phyloP scores from a whole-genome alignment of 2,797 vertebrate genomes.

The Typhlichthys subterraneus region DNA sequence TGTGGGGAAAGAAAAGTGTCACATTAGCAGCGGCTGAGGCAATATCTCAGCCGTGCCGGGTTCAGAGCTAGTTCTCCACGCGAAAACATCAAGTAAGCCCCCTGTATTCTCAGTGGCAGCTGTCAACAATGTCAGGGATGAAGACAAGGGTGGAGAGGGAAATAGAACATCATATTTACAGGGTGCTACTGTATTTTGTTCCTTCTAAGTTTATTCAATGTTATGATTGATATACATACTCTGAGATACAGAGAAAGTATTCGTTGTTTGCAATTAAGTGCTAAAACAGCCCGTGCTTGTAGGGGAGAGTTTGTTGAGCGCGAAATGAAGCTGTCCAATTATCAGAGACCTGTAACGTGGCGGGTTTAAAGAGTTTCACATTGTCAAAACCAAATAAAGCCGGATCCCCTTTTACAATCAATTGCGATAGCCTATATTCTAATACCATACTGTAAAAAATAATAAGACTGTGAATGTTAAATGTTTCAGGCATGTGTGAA shows the following conservation, averaged over 20 bases:
- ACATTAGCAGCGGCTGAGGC: conserved; percentile 66
- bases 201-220: conserved; percentile 46
- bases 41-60: conserved; percentile 52
- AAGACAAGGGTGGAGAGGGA: conserved; percentile 39
- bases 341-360: conserved; percentile 57
- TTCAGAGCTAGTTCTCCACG: conserved; percentile 45
- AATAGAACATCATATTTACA: conserved; percentile 61
- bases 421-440: conserved; percentile 57
- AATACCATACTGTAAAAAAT: conserved; percentile 41
- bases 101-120: conserved; percentile 53
- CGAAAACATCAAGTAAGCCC: conserved; percentile 52
- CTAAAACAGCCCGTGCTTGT: conserved; percentile 55
- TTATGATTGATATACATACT: conserved; percentile 35
- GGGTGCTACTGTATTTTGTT: conserved; percentile 8
- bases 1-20: conserved; percentile 56
- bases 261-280: conserved; percentile 73
- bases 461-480: conserved; percentile 56
- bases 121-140: conserved; percentile 62
- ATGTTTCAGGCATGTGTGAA: conserved; percentile 41
- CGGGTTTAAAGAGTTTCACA: conserved; percentile 59
- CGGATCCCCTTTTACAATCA: conserved; percentile 57
- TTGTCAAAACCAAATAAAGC: conserved; percentile 59
- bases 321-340: conserved; percentile 64
- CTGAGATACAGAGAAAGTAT: conserved; percentile 53
- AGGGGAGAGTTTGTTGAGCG: conserved; percentile 58